Evolutionary conservation across 2,888 invertebrate species (phyloP).

Genomic region (Tanytarsus gracilentus): DNA sequence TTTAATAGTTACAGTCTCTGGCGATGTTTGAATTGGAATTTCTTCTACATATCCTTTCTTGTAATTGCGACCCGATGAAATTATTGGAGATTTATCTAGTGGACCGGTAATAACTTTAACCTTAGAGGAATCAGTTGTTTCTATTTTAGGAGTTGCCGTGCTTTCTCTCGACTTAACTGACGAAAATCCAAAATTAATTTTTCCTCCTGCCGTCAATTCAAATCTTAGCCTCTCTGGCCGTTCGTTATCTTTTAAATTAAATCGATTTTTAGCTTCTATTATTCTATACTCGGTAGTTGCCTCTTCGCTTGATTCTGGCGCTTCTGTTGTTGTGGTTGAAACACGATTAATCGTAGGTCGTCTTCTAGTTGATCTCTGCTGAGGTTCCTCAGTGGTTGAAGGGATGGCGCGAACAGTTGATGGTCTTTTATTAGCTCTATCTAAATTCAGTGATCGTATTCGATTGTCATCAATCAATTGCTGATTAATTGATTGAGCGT

Average conservation of each 20-base stretch:
- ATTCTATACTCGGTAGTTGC: constrained; percentile 5
- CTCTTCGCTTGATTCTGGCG: neutral
- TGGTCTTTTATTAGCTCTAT: neutral
- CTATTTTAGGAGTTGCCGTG: neutral
- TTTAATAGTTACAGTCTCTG: constrained; percentile 2
- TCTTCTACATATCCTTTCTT: constrained; percentile 22
- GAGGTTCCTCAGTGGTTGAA: constrained; percentile 13
- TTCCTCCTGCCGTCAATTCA: constrained; percentile 1
- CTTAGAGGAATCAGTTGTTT: neutral
- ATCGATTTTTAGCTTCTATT: constrained; percentile 13
- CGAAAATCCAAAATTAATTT: constrained; percentile 17
- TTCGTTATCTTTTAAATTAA: neutral
- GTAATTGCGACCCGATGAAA: neutral
- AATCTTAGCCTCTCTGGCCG: constrained; percentile 23
- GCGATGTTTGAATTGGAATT: constrained; percentile 13
- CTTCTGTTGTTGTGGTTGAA: neutral
- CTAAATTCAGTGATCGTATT: constrained; percentile 11
- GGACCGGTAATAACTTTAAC: constrained; percentile 5
- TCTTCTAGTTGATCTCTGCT: neutral
- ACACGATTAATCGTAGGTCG: neutral
- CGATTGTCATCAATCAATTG: constrained; percentile 12
- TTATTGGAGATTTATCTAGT: neutral
- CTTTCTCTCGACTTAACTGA: neutral
- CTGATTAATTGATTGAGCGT: neutral
- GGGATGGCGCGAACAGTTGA: constrained; percentile 11